phyloP scores from a whole-genome alignment of 2,888 invertebrate species.

The Formica aserva region DNA sequence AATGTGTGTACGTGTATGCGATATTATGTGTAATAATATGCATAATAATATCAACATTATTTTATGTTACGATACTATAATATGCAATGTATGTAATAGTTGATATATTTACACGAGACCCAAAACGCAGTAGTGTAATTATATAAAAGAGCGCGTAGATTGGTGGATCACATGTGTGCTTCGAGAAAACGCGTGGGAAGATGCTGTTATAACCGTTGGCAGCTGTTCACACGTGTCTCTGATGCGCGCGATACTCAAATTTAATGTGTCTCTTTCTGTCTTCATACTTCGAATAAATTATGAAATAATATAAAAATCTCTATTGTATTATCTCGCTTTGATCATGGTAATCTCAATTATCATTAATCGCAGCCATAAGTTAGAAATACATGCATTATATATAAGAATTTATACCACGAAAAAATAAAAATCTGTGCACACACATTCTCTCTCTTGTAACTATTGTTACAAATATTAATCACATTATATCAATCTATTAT shows the following conservation, averaged over 20 bases:
- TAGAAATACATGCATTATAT: neutral
- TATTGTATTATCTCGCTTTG: neutral
- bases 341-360: neutral
- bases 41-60: neutral
- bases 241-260: conserved; percentile 65
- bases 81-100: neutral
- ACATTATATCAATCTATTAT: conserved; percentile 62
- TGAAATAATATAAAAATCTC: neutral
- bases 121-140: conserved; percentile 27
- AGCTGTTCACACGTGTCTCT: conserved; percentile 84
- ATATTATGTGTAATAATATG: neutral
- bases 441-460: neutral
- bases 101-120: conserved; percentile 12
- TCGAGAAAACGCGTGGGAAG: conserved; percentile 84
- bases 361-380: neutral
- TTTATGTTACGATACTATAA: neutral
- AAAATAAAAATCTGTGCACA: neutral
- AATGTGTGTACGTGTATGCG: neutral
- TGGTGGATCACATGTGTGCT: conserved; percentile 79
- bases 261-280: conserved; percentile 33
- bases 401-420: neutral
- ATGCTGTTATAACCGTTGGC: conserved; percentile 78
- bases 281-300: neutral
- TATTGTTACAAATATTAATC: neutral
- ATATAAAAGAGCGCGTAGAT: conserved; percentile 59